Base-by-base conservation (phyloP, 2,888 invertebrate genomes). In the Drosophila birchii region DNA sequence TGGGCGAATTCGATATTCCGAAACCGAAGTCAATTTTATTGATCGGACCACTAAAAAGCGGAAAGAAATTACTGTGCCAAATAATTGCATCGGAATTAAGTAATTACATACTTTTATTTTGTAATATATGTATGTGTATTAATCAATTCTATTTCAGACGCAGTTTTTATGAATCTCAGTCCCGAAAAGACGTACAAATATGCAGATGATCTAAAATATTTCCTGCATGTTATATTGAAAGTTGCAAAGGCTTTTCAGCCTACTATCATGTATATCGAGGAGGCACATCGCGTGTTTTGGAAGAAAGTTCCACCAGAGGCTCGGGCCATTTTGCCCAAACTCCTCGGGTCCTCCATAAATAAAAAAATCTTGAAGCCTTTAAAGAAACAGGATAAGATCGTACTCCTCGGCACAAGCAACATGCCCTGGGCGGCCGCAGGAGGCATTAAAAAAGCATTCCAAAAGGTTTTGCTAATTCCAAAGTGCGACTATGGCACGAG, bases 41-140 rank as follows among this genome's bases (percentile, higher is more conserved):
- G 36, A 94, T 94, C 61, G 96, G 96, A 0, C 95, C 96, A 0
- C 90, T 93, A 1, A 94, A 94, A 53, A 93, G 94, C 76, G 96
- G 96, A 0, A 96, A 96, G 90, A 94, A 94, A 76, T 93, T 95
- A 78, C 90, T 97, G 23, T 95, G 95, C 0, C 93, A 96, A 77
- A 95, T 96, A 0, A 93, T 97, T 51, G 96, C 96, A 78, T 94
- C 94, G 5, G 96, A 96, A 91, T 93, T 95, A 3, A 91, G 92
- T 87, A 88, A 64, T 14, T 41, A 16, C 1, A 8, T 32, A 8
- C 0, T 23, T 20, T 11, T n/a, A 16, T 14, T 55, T 6, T 18
- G 11, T 23, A 2, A 14, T 41, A 3, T 41, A n/a, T 16, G 8
- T 26, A 7, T 34, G 5, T 16, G 8, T 12, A 2, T 23, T 18